Base-by-base conservation (phyloP, 2,797 vertebrate species). In the Semaprochilodus insignis region DNA sequence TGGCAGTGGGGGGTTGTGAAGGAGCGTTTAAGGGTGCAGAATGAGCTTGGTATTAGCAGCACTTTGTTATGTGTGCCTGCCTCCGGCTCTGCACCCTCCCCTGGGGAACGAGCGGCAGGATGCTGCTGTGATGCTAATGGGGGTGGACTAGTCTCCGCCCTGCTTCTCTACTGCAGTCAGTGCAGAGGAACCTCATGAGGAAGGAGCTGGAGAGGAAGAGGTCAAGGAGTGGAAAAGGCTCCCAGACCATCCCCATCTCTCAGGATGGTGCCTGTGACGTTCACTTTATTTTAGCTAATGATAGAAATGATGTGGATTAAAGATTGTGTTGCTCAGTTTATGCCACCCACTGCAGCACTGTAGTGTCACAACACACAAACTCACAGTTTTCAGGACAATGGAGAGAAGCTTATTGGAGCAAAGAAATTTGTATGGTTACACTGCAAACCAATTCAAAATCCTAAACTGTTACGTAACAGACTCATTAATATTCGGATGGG, bases 111-210 rank as follows among this genome's bases (percentile, higher is more conserved):
- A 70, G 78, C 55, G 15, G 70, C 63, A 83, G 81, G 86, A 75
- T 76, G 71, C 51, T 69, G 66, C 62, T 81, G 66, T 82, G 77
- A 82, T 70, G 78, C 21, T 77, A 80, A 84, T 87, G 66, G 7
- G 40, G 36, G 52, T 55, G 60, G 77, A 77, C 60, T 51, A 36
- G 0, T 48, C 27, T 75, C 66, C 78, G 67, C 74, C 40, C 69
- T 60, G 40, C 67, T 74, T 7, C 40, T 57, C 40, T 31, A 51
- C 57, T 51, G 34, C 60, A 69, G 48, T 74, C 63, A 44, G 16
- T 36, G 14, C 36, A 23, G 72, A 79, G 34, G 59, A 66, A 23
- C 54, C 69, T 55, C 82, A 57, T 57, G 62, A 69, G 77, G 71
- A 16, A n/a, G 2, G 6, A 23, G 36, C 13, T 76, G 34, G n/a